These are phyloP conservation scores for Habroteleia sp. DNA, from an alignment of 2,888 invertebrate species.

Conservation along the genomic window DNA sequence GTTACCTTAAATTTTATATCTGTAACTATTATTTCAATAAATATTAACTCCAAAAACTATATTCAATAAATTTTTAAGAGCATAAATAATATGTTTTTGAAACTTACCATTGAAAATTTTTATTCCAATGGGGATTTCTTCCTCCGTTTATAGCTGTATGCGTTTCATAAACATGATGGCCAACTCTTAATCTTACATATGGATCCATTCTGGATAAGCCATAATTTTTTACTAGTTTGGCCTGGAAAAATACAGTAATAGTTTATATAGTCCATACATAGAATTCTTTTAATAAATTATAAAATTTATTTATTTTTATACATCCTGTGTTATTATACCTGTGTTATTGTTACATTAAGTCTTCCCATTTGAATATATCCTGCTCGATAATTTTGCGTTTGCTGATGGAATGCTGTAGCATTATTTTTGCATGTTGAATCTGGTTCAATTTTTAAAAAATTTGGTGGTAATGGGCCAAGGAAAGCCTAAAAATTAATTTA, in stretches of 20 bases:
- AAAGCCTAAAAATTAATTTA: conserved; percentile 84
- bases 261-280: no score
- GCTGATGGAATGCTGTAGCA: conserved; percentile 87
- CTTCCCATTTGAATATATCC: conserved; percentile 84
- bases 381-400: conserved; percentile 82
- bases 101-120: conserved; percentile 93
- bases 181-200: conserved; percentile 94
- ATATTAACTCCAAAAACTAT: no score
- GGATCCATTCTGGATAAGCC: conserved; percentile 98
- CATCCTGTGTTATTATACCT: no score
- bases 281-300: no score
- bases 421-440: conserved; percentile 90
- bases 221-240: conserved; percentile 96
- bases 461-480: conserved; percentile 89
- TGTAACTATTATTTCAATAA: no score
- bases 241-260: no score
- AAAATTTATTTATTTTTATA: no score
- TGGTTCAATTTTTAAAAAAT: conserved; percentile 87
- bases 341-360: conserved; percentile 92
- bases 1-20: no score
- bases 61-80: no score
- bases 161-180: conserved; percentile 97
- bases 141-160: conserved; percentile 97
- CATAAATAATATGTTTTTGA: neutral
- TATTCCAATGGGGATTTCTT: conserved; percentile 97